Evolutionary conservation across 2,113 vertebrate species (phyloP).

Genomic region (Cariama cristata): DNA sequence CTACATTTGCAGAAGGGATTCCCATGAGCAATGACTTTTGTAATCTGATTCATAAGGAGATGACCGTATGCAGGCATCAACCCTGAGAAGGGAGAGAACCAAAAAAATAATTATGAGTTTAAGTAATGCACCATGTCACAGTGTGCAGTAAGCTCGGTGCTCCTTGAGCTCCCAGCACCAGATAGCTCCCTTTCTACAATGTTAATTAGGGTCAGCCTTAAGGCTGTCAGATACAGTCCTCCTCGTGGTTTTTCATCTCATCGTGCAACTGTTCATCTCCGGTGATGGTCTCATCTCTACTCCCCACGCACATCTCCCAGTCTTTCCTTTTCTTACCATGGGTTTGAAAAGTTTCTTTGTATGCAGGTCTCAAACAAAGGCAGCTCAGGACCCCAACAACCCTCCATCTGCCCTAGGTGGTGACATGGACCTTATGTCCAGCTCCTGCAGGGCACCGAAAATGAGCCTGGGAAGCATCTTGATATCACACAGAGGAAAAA

Average conservation of each 20-base stretch:
- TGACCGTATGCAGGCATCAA: neutral
- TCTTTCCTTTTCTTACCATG: neutral
- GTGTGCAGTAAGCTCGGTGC: neutral
- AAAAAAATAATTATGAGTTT: neutral
- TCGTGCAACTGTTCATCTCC: neutral
- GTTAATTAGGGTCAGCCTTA: neutral
- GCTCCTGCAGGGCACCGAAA: neutral
- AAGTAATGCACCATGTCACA: neutral
- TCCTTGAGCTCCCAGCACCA: neutral
- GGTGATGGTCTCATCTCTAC: neutral
- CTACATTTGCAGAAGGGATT: neutral
- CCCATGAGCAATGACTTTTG: neutral
- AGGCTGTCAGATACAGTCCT: neutral
- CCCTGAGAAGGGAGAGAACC: neutral
- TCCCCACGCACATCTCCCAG: fast-evolving
- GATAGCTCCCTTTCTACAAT: neutral
- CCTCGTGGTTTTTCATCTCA: neutral
- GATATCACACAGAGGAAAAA: neutral
- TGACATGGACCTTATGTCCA: neutral
- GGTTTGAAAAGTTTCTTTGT: neutral
- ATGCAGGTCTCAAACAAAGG: neutral
- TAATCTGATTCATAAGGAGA: neutral
- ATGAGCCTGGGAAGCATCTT: no score
- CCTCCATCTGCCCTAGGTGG: neutral
- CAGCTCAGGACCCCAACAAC: neutral